Percentiles rank a stretch among this genome's conserved stretches.
These are phyloP conservation scores for Acleris laterana DNA, from an alignment of 2,888 invertebrate genomes.

Conservation along the genomic window DNA sequence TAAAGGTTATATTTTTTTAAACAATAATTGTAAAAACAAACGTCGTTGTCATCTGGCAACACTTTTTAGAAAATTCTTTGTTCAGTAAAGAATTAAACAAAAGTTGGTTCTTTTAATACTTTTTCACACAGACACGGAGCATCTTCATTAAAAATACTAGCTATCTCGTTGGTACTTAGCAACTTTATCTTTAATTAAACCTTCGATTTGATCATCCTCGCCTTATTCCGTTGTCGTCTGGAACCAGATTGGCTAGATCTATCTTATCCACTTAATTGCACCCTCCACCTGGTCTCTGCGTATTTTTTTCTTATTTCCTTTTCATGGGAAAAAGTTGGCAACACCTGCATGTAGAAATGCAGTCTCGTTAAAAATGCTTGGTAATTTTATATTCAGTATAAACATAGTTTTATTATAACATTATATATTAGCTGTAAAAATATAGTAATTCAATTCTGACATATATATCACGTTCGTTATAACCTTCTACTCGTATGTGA, in stretches of 20 bases:
- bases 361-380: background rate
- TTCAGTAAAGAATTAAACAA: too few relatives aligned
- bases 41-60: too few relatives aligned
- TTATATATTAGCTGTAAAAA: too few relatives aligned
- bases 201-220: conserved; percentile 11
- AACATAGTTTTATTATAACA: background rate
- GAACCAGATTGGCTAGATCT: conserved; percentile 65
- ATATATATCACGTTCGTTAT: too few relatives aligned
- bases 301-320: conserved; percentile 55
- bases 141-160: background rate
- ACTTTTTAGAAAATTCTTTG: too few relatives aligned
- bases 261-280: conserved; percentile 66
- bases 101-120: too few relatives aligned
- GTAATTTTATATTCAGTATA: too few relatives aligned
- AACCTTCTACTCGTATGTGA: too few relatives aligned
- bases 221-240: conserved; percentile 35
- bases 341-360: conserved; percentile 55
- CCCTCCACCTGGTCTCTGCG: conserved; percentile 59
- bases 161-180: background rate
- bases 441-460: too few relatives aligned
- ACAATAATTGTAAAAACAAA: too few relatives aligned
- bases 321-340: conserved; percentile 62
- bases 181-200: conserved; percentile 3
- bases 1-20: too few relatives aligned
- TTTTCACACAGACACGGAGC: too few relatives aligned